Base-by-base conservation (phyloP, 2,797 vertebrate genomes). In the Dryobates pubescens region DNA sequence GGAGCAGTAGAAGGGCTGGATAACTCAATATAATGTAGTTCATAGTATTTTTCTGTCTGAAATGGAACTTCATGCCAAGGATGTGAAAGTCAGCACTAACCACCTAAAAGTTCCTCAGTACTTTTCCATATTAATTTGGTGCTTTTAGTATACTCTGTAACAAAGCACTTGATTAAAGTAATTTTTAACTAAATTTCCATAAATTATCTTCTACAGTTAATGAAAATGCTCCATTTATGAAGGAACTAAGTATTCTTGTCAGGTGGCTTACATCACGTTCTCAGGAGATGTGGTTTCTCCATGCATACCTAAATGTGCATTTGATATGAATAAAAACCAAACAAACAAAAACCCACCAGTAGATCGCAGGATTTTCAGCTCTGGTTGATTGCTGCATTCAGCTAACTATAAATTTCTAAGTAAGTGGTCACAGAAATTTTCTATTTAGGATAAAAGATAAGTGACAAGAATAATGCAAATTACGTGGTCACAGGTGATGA, bases 281-380 rank as follows among this genome's bases (percentile, higher is more conserved):
- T 91, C 8, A 8, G 18, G 15, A 77, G 7, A 59, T 0, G 0
- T 6, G 2, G 0, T 36, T 84, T 78, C 13, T 70, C 8, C 10
- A 3, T 49, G 13, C 81, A 62, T 76, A 58, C 34, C 3, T 51
- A 51, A 24, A 1, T 38, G 8, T 85, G 51, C 10, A 14, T 84
- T 67, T 54, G 30, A 19, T 70, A 47, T 10, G 23, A 43, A 57
- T 27, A 64, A 67, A n/a, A 30, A 64, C 6, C 41, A 43, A 43
- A 6, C 41, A 43, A 43, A 6, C 27, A 64, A 30, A 45, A 7
- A 38, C 38, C n/a, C 9, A 18, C 13, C 24, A 12, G 14, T 70
- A 67, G 76, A 88, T 81, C 41, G n/a, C 6, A 27, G 53, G 11
- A 17, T 86, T 81, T 81, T 88, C 65, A 82, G 30, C 13, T 32